Percentiles rank a stretch among this genome's conserved stretches.
phyloP scores from a whole-genome alignment of 2,797 vertebrate genomes.

The Salmo trutta region DNA sequence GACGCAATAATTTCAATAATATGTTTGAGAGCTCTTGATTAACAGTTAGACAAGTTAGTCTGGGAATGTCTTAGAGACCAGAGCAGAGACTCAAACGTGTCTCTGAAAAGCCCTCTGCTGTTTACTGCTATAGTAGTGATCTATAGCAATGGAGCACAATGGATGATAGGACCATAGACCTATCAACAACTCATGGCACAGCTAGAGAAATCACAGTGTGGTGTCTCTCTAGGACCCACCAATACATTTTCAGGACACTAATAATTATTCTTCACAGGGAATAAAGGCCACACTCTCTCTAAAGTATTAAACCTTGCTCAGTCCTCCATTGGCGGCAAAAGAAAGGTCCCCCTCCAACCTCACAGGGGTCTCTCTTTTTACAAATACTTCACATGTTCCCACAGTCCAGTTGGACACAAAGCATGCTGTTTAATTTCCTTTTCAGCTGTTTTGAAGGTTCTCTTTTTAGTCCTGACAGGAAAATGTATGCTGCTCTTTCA shows the following conservation, averaged over 20 bases:
- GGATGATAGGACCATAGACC: constrained; percentile 71
- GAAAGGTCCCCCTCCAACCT: constrained; percentile 70
- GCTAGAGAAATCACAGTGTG: constrained; percentile 76
- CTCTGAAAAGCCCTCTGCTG: background rate
- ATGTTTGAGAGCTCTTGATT: too few relatives aligned
- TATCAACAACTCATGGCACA: constrained; percentile 79
- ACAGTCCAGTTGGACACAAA: background rate
- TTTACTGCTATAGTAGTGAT: constrained; percentile 53
- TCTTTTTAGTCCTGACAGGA: background rate
- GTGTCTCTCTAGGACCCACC: constrained; percentile 73
- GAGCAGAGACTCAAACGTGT: background rate
- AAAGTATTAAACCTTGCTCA: constrained; percentile 77
- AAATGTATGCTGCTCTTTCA: background rate
- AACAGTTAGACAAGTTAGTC: too few relatives aligned
- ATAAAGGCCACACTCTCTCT: constrained; percentile 77
- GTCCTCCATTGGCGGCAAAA: constrained; percentile 75
- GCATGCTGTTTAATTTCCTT: background rate
- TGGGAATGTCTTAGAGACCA: background rate
- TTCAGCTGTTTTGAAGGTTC: background rate
- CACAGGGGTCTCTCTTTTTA: constrained; percentile 71
- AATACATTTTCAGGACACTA: constrained; percentile 78
- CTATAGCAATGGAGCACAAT: constrained; percentile 65
- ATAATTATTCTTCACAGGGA: constrained; percentile 78
- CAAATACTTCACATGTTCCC: constrained; percentile 31
- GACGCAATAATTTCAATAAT: too few relatives aligned